Evolutionary conservation across 2,797 vertebrate species (phyloP), one percentile per base, ranked within the genome.

Genomic region (Crocodylus rhombifer): DNA sequence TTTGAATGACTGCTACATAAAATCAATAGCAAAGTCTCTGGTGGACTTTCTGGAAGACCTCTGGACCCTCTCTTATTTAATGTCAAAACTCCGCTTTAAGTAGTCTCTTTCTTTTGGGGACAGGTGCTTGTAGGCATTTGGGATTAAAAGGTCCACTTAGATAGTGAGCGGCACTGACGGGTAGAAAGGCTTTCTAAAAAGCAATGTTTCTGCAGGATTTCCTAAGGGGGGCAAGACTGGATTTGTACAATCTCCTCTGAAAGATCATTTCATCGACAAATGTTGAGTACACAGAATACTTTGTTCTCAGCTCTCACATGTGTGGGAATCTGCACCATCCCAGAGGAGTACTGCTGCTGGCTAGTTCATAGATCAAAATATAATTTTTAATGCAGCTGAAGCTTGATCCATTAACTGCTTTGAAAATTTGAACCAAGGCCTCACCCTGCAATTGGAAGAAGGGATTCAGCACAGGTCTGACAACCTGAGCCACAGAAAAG

Each of bases 161-260:
- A 62, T 82, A 61, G 78, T 10, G 33, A 75, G 14, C 51, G 25
- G 0, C 0, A n/a, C 51, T 62, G 21, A 12, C 23, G 23, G 26
- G 11, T 11, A 26, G 26, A 62, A 62, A 62, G 61, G 23, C 25
- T 26, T 62, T 14, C 26, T 26, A 62, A 17, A 62, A 62, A 62
- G 61, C 11, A 62, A 62, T 5, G 14, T 62, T 62, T 62, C 26
- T 26, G 10, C 21, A 62, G 26, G 26, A 23, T 62, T 26, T 23
- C 26, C 21, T 21, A 26, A 62, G 61, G 11, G 61, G 23, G 5
- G 61, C 21, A 16, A 25, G 10, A 23, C 4, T 26, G 61, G 61
- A 62, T 26, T 62, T 62, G 61, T 26, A 62, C 26, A 71, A 33
- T 55, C 14, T 51, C 60, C 20, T 57, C 63, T 51, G 80, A 57